These are phyloP conservation scores for Magallana gigas DNA, from an alignment of 1,140 invertebrate genomes.

Conservation along the genomic window DNA sequence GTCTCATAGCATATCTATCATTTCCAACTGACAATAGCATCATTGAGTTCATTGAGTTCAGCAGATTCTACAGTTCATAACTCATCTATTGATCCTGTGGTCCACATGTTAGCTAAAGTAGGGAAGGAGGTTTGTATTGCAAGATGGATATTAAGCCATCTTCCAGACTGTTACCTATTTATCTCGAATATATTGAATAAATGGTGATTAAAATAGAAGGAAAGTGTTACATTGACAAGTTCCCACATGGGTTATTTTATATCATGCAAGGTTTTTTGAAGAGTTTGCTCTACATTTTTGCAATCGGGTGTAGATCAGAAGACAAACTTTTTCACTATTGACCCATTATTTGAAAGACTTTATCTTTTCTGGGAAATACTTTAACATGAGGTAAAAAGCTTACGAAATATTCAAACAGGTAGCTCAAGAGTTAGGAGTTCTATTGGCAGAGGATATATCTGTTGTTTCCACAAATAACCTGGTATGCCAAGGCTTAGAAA, in stretches of 20 bases:
- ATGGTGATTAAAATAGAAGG: slow-evolving; percentile 30
- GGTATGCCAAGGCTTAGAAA: slow-evolving; percentile 47
- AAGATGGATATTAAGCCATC: slow-evolving; percentile 24
- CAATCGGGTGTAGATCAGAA: slow-evolving; percentile 13
- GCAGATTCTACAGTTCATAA: neutral
- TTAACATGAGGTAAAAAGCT: neutral
- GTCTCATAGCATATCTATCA: neutral
- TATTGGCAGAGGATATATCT: slow-evolving; percentile 47
- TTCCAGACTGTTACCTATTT: neutral
- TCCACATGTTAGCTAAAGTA: neutral
- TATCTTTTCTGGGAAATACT: slow-evolving; percentile 43
- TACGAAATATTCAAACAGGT: slow-evolving; percentile 21
- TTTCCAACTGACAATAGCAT: neutral
- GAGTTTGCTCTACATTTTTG: slow-evolving; percentile 48
- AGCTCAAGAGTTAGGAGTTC: slow-evolving; percentile 40
- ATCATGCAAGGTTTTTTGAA: slow-evolving; percentile 42
- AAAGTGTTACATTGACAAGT: slow-evolving; percentile 37
- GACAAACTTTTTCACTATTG: neutral
- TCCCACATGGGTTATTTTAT: slow-evolving; percentile 37
- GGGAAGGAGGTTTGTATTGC: neutral
- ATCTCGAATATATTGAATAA: slow-evolving; percentile 36
- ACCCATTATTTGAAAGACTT: slow-evolving; percentile 43
- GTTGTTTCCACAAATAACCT: slow-evolving; percentile 43
- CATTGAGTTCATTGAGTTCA: neutral
- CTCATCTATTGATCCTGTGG: neutral